Percentiles rank a stretch among this genome's conserved stretches.
Evolutionary conservation across 2,888 invertebrate species (phyloP).

Genomic region (Bellardia bayeri): DNA sequence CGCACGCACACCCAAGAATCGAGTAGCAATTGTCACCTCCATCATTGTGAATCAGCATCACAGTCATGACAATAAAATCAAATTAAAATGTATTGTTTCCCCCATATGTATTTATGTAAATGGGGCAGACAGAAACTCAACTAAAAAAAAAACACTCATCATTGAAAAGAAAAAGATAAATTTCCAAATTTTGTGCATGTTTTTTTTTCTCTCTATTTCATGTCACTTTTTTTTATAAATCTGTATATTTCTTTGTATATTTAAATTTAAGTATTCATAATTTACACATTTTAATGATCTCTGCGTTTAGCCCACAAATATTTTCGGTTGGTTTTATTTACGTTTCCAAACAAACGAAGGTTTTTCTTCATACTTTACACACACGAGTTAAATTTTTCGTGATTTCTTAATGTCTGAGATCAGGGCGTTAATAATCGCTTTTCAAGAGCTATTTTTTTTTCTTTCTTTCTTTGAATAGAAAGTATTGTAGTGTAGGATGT

Average conservation of each 20-base stretch:
- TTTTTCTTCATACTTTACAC: slow-evolving; percentile 28
- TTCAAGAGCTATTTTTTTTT: neutral
- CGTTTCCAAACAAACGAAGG: neutral
- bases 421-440: slow-evolving; percentile 17
- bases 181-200: slow-evolving; percentile 54
- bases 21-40: slow-evolving; percentile 59
- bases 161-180: slow-evolving; percentile 42
- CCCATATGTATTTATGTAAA: neutral
- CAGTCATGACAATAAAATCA: slow-evolving; percentile 20
- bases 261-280: slow-evolving; percentile 65
- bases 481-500: neutral
- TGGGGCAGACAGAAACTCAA: slow-evolving; percentile 20
- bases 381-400: neutral
- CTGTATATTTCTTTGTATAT: slow-evolving; percentile 19
- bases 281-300: slow-evolving; percentile 68
- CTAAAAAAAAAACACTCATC: neutral
- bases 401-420: neutral
- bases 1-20: slow-evolving; percentile 42
- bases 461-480: neutral
- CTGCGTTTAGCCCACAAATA: slow-evolving; percentile 48
- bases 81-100: slow-evolving; percentile 27
- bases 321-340: slow-evolving; percentile 18
- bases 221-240: slow-evolving; percentile 13
- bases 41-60: slow-evolving; percentile 32
- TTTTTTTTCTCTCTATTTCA: slow-evolving; percentile 20